Evolutionary conservation across 1,140 invertebrate genomes (phyloP).

Genomic region (Mycetomoellerius zeteki): DNA sequence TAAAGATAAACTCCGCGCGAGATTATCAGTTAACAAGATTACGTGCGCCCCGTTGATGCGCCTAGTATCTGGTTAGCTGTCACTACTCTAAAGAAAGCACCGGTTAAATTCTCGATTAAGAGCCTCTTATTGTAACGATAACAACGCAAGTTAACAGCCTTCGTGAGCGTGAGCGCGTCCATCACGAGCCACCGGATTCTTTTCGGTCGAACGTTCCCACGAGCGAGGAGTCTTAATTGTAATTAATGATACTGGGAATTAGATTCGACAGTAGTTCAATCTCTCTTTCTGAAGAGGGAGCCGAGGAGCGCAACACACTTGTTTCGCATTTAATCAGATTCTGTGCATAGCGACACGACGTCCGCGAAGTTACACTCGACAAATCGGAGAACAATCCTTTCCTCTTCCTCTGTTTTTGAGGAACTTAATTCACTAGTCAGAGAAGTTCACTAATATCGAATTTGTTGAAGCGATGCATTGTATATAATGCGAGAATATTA

Average conservation of each 20-base stretch:
- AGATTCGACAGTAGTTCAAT: conserved; percentile 66
- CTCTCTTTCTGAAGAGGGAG: conserved; percentile 56
- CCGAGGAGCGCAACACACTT: conserved; percentile 51
- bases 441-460: neutral
- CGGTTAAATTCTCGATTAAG: conserved; percentile 26
- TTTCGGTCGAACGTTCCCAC: conserved; percentile 65
- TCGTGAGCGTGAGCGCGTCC: conserved; percentile 40
- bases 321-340: conserved; percentile 58
- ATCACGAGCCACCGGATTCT: conserved; percentile 56
- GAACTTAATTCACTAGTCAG: neutral
- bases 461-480: neutral
- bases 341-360: neutral
- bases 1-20: neutral
- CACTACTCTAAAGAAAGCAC: conserved; percentile 10
- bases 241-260: conserved; percentile 72
- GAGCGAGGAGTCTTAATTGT: conserved; percentile 67
- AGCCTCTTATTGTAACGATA: conserved; percentile 62
- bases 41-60: neutral
- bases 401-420: neutral
- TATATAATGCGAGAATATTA: neutral
- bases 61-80: neutral
- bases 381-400: conserved; percentile 15
- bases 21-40: conserved; percentile 13
- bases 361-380: conserved; percentile 8
- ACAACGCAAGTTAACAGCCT: conserved; percentile 60